Evolutionary conservation across 2,797 vertebrate genomes (phyloP), one percentile per base, ranked within the genome.

Genomic region (Enteromius thamalakanensis): DNA sequence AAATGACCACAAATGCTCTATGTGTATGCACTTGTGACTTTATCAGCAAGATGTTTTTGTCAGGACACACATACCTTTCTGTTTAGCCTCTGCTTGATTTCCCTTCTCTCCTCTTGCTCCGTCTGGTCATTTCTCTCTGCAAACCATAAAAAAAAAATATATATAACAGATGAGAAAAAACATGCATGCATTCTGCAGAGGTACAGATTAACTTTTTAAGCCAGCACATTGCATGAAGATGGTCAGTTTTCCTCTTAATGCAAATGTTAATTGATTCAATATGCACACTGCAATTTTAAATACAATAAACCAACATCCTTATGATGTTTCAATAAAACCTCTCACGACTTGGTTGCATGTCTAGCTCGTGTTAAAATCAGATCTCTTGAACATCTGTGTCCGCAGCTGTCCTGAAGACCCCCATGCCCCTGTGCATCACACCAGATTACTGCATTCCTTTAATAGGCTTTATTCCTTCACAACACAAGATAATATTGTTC

Each of bases 121-220:
- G 94, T 96, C 93, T 98, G 97, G 87, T 99, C 98, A 88, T 99
- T 99, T 89, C 97, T 96, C 91, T 99, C 97, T 99, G 94, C 17
- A 69, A 77, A 26, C 78, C 21, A 53, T 60, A 5, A 1, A 58
- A 60, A 60, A 47, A 0, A 15, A 1, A 76, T 77, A 65, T 2
- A 70, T 58, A 6, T 51, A 3, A 83, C 75, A 83, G 1, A 75
- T 87, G 76, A 86, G 84, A 64, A 14, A 34, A 47, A 64, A 6
- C 55, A 62, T 0, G 5, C 37, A 62, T 37, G 6, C 37, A 0
- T 2, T 62, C 14, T 2, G 17, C 23, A 62, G 75, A 62, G 45
- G 19, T 3, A 53, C 62, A 79, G 77, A 77, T 77, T 19, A 77
- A 60, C 12, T 60, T 9, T 62, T 65, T 37, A 64, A 77, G 64